Percentiles rank a stretch among this genome's conserved stretches.
Evolutionary conservation across 2,797 vertebrate genomes (phyloP).

Genomic region (Acrossocheilus wenchowensis): DNA sequence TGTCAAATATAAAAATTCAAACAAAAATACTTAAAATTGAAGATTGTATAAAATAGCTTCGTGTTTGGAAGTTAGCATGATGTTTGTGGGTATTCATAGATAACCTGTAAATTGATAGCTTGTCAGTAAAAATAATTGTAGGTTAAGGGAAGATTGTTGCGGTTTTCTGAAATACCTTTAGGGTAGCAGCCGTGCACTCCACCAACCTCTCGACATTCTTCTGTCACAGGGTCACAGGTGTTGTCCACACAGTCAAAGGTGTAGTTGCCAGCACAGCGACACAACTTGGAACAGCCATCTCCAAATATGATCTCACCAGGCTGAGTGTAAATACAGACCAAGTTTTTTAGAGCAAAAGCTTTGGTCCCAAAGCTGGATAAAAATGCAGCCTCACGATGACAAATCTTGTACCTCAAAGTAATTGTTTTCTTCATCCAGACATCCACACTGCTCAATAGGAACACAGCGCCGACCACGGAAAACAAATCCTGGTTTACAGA

Average conservation of each 20-base stretch:
- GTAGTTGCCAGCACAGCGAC: constrained; percentile 79
- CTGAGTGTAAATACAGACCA: constrained; percentile 55
- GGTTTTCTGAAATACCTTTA: constrained; percentile 71
- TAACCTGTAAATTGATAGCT: neutral
- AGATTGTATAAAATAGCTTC: neutral
- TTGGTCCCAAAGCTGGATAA: neutral
- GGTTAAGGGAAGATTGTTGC: neutral
- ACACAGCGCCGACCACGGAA: constrained; percentile 74
- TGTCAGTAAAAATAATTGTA: neutral
- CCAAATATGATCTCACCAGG: constrained; percentile 72
- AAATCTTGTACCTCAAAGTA: constrained; percentile 75
- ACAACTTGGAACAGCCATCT: constrained; percentile 76
- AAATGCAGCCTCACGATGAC: neutral
- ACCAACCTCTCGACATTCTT: constrained; percentile 76
- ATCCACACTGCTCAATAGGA: constrained; percentile 76
- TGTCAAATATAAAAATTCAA: neutral
- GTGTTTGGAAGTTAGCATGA: neutral
- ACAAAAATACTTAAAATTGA: neutral
- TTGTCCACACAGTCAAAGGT: constrained; percentile 78
- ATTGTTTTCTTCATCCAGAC: constrained; percentile 76
- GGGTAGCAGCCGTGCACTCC: constrained; percentile 76
- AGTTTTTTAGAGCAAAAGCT: neutral
- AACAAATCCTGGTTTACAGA: constrained; percentile 82
- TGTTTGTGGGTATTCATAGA: neutral
- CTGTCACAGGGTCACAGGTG: constrained; percentile 72